Conservation (phyloP, 2,797 vertebrate species). For the Pseudomugil gertrudae region DNA sequence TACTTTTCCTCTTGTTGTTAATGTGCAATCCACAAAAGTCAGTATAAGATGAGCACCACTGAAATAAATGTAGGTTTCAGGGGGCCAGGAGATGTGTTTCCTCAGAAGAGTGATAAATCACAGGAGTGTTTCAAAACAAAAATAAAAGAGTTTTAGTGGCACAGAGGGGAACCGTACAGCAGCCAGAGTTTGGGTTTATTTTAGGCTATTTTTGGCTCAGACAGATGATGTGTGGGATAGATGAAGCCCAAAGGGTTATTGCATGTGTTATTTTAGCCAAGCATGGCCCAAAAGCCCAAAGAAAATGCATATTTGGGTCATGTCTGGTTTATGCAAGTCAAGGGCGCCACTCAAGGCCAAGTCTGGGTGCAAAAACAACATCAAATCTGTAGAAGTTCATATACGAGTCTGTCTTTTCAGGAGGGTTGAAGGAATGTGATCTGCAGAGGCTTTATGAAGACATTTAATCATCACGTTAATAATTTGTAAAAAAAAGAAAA, state of each 20-base stretch:
- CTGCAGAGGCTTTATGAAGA: neutral
- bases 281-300: neutral
- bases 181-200: neutral
- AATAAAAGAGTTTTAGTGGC: neutral
- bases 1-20: neutral
- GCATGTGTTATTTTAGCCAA: neutral
- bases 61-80: neutral
- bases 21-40: neutral
- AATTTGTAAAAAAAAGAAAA: neutral
- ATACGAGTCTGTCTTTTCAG: neutral
- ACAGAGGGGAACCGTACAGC: neutral
- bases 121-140: neutral
- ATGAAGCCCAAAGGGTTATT: neutral
- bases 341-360: no score
- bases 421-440: neutral
- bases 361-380: neutral
- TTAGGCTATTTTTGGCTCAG: neutral
- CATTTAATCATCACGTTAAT: conserved; percentile 2
- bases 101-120: neutral
- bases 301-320: neutral
- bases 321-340: neutral
- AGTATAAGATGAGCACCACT: neutral
- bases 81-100: neutral
- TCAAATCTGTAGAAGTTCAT: neutral
- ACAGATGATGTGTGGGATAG: neutral